Evolutionary conservation across 1,140 invertebrate species (phyloP).

Genomic region (Pogonomyrmex californicus): DNA sequence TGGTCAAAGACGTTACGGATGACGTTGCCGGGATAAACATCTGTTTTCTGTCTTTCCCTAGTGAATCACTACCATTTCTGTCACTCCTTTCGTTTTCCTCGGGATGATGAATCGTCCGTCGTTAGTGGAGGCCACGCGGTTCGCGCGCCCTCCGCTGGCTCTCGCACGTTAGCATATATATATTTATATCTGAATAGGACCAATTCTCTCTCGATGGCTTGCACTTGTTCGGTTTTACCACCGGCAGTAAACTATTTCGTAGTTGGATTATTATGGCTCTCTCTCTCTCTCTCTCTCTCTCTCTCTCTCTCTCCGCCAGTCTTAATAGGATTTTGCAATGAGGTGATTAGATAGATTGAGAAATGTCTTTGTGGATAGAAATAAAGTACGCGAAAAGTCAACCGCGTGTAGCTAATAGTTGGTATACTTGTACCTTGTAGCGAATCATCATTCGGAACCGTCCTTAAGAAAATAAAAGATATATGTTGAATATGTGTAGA

Average conservation of each 20-base stretch:
- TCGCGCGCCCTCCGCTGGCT: background rate
- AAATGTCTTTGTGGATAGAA: constrained; percentile 33
- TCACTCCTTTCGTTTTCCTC: constrained; percentile 74
- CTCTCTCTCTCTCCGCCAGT: constrained; percentile 12
- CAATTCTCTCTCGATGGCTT: constrained; percentile 42
- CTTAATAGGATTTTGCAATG: background rate
- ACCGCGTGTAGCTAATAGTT: background rate
- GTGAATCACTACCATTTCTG: constrained; percentile 78
- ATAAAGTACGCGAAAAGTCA: constrained; percentile 53
- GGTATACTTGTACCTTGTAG: background rate
- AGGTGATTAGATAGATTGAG: constrained; percentile 29
- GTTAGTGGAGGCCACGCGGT: constrained; percentile 67
- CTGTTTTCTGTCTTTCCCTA: constrained; percentile 70
- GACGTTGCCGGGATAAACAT: constrained; percentile 52
- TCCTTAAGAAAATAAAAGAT: too few species aligned
- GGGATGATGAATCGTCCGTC: constrained; percentile 76
- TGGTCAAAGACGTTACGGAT: background rate
- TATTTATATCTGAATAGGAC: constrained; percentile 50
- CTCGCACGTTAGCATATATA: background rate
- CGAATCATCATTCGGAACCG: background rate
- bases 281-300: background rate
- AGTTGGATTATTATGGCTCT: constrained; percentile 14
- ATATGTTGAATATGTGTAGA: too few species aligned
- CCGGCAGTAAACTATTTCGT: constrained; percentile 63
- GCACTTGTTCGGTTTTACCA: constrained; percentile 66